Evolutionary conservation across 2,888 invertebrate species (phyloP).

Genomic region (Scelioninae gen. 1): DNA sequence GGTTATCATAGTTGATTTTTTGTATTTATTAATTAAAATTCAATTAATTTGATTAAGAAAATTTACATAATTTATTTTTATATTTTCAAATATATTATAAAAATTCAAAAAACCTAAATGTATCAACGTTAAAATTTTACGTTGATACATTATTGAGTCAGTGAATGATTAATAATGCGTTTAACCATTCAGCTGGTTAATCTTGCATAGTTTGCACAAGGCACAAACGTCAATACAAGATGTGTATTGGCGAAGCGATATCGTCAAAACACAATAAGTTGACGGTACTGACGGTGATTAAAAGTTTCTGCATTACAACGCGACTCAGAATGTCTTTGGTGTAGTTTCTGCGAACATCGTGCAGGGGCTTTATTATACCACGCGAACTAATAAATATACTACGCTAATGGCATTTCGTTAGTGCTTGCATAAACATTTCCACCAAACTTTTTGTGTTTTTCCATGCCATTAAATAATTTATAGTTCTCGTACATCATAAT

Average conservation of each 20-base stretch:
- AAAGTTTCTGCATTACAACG: slow-evolving; percentile 19
- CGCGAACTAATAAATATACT: no score
- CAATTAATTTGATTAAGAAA: no score
- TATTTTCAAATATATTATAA: no score
- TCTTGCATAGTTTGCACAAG: slow-evolving; percentile 7
- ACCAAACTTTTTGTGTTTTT: not conserved
- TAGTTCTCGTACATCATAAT: no score
- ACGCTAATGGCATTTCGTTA: not conserved
- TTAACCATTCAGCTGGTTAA: not conserved
- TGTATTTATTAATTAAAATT: no score
- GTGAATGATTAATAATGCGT: slow-evolving; percentile 6
- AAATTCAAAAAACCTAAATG: no score
- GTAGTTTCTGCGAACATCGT: slow-evolving; percentile 7
- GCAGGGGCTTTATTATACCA: slow-evolving; percentile 27
- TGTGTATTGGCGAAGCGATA: slow-evolving; percentile 4
- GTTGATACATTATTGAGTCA: no score
- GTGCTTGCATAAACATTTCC: not conserved
- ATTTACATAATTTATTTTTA: no score
- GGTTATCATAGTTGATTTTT: no score
- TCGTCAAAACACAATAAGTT: slow-evolving; percentile 15
- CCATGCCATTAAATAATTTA: no score
- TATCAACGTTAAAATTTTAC: no score
- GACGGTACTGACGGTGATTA: slow-evolving; percentile 14
- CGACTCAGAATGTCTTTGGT: slow-evolving; percentile 23
- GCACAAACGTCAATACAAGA: slow-evolving; percentile 7